Base-by-base conservation (phyloP, 2,113 vertebrate species). In the Aphyosemion australe region DNA sequence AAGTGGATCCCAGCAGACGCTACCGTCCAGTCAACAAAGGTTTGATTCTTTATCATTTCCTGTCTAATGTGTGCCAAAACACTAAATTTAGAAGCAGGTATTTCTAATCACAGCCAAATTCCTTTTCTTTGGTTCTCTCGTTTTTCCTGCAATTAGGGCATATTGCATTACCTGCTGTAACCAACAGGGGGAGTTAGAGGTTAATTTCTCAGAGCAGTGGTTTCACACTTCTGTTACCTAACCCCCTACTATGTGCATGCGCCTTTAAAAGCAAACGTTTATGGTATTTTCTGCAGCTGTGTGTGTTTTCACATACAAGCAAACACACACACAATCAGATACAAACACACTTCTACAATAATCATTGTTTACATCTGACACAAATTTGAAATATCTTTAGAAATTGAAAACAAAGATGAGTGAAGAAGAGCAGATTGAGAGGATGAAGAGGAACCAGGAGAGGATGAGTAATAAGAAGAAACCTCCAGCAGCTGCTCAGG, bases 381-480 rank as follows among this genome's bases (percentile, higher is more conserved):
- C 26, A 26, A 26, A 26, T 26, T 26, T 5, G 3, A 26, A 26
- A 26, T 26, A 26, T 26, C 47, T 59, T 34, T 61, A 91, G 88
- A 88, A 87, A 54, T 79, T 58, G 32, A 88, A 90, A 55, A 69
- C 57, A 43, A 89, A 78, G 72, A 88, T 92, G 89, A 91, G 78
- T 12, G 89, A 91, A 69, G 84, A 85, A 12, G 91, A 92, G 67
- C 90, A 92, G 73, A 76, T 84, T 62, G 90, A 91, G 56, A 87
- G 84, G 67, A 91, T 89, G 67, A 89, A 72, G 62, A 90, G 76
- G 60, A 87, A 87, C 67, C 85, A 90, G 45, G 86, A 91, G 53
- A 86, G 84, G 61, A 9, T 81, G 64, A 69, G 72, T 32, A 87
- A 82, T 62, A 87, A 37, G 58, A 92, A 83, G 76, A 90, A 89